phyloP scores from a whole-genome alignment of 2,113 vertebrate species.

The human region GRCh38 chr1:160328001-160328500 shows the following conservation, averaged over 20 bases:
- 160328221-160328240: slow-evolving; percentile 1
- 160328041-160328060: neutral
- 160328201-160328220: slow-evolving; percentile 52
- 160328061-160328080: slow-evolving; percentile 5
- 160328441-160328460: slow-evolving; percentile 55
- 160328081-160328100: slow-evolving; percentile 7
- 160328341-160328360: slow-evolving; percentile 45
- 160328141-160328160: slow-evolving; percentile 4
- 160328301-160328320: slow-evolving; percentile 38
- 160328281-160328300: slow-evolving; percentile 64
- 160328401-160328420: slow-evolving; percentile 61
- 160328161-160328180: slow-evolving; percentile 34
- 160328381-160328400: slow-evolving; percentile 60
- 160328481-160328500: slow-evolving; percentile 83
- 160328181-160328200: slow-evolving; percentile 54
- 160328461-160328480: slow-evolving; percentile 74
- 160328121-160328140: slow-evolving; percentile 31
- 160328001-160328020: neutral
- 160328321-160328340: slow-evolving; percentile 52
- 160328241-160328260: slow-evolving; percentile 63
- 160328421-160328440: slow-evolving; percentile 54
- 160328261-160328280: slow-evolving; percentile 67
- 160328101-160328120: neutral
- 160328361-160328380: slow-evolving; percentile 48
- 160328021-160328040: neutral